These are phyloP conservation scores for Kryphioiulus occultus DNA, from an alignment of 2,888 invertebrate species.

Conservation along the genomic window DNA sequence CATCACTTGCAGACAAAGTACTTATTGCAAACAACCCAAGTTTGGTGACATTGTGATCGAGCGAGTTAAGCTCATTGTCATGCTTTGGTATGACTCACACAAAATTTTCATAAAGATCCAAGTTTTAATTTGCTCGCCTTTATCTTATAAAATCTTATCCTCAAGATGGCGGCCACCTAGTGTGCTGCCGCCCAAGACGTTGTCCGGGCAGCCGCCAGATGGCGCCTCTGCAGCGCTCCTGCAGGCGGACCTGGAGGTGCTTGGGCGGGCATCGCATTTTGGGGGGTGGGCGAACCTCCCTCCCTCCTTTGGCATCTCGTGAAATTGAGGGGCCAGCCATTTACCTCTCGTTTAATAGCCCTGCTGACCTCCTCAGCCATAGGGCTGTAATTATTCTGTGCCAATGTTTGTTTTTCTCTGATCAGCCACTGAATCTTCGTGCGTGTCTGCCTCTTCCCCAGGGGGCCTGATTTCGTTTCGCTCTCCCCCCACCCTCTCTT, in stretches of 20 bases:
- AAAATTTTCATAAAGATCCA: too few species aligned
- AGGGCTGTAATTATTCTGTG: conserved; percentile 46
- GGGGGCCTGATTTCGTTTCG: not conserved
- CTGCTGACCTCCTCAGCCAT: conserved; percentile 44
- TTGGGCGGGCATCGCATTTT: not conserved
- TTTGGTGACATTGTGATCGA: too few species aligned
- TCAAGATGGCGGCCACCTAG: not conserved
- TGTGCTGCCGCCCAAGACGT: too few species aligned
- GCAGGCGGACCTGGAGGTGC: not conserved
- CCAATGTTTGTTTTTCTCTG: conserved; percentile 50
- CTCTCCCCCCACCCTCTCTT: conserved; percentile 32
- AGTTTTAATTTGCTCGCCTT: too few species aligned
- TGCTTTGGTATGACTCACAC: too few species aligned
- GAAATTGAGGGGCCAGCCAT: conserved; percentile 28
- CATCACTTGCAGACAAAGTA: too few species aligned
- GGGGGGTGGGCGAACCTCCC: not conserved
- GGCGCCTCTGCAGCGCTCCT: not conserved
- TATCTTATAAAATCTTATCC: too few species aligned
- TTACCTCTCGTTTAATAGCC: conserved; percentile 43
- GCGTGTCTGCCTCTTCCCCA: conserved; percentile 38
- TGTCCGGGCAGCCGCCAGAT: not conserved
- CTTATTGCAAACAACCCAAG: too few species aligned
- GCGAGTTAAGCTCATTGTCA: too few species aligned
- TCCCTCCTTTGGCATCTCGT: conserved; percentile 9
- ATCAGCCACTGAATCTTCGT: conserved; percentile 49